phyloP scores from a whole-genome alignment of 2,113 vertebrate species.

The Pluvianellus socialis region DNA sequence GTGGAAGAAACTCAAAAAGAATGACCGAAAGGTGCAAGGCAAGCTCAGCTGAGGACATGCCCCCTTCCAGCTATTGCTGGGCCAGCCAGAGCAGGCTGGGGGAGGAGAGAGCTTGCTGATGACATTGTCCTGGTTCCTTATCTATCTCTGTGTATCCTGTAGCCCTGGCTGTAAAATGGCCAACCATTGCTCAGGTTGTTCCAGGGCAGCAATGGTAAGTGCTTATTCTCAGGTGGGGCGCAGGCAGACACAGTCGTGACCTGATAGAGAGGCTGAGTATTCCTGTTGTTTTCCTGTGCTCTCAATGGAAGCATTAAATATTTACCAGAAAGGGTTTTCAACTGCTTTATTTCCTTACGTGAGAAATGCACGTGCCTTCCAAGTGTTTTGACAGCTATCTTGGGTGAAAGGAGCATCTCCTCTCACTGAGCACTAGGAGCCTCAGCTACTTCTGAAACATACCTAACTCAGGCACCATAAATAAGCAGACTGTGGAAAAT shows the following conservation, averaged over 20 bases:
- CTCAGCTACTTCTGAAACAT: background rate
- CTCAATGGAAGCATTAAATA: background rate
- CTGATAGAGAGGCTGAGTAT: background rate
- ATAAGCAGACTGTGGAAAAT: background rate
- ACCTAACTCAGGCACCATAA: background rate
- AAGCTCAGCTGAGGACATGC: background rate
- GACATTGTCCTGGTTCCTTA: background rate
- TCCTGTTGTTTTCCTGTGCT: background rate
- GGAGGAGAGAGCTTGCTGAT: background rate
- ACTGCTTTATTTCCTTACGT: background rate
- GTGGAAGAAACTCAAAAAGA: background rate
- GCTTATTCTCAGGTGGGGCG: background rate
- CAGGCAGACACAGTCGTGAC: fast-evolving
- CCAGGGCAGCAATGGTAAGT: background rate
- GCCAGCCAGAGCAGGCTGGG: background rate
- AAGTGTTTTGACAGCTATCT: background rate
- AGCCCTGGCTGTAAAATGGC: background rate
- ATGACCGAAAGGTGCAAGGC: background rate
- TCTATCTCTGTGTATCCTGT: background rate
- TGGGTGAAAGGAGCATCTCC: background rate
- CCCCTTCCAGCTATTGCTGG: background rate
- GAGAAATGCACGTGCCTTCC: background rate
- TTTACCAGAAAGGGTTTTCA: background rate
- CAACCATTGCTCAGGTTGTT: background rate
- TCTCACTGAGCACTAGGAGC: background rate